phyloP scores from a whole-genome alignment of 2,888 invertebrate species.

The Aspidiotus rigidus region DNA sequence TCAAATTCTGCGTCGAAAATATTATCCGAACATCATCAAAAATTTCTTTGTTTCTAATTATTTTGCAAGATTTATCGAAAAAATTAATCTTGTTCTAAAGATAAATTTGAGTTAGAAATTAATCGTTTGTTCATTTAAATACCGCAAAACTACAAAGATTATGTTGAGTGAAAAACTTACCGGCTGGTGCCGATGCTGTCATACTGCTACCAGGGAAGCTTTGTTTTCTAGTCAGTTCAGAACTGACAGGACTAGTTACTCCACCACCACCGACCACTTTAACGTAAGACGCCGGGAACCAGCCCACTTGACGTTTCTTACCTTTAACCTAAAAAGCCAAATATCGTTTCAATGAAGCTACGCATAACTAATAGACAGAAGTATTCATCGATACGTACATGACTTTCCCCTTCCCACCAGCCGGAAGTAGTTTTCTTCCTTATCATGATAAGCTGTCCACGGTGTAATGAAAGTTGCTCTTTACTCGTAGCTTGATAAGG shows the following conservation, averaged over 20 bases:
- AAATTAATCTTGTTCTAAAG: too few relatives aligned
- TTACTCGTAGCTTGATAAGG: slow-evolving; percentile 82
- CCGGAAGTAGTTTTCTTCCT: slow-evolving; percentile 92
- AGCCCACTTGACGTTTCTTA: slow-evolving; percentile 83
- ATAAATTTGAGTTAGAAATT: too few relatives aligned
- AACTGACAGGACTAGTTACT: slow-evolving; percentile 31
- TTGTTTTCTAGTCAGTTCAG: slow-evolving; percentile 17
- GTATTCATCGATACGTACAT: slow-evolving; percentile 48
- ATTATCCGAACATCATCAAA: too few relatives aligned
- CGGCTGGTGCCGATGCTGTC: slow-evolving; percentile 5
- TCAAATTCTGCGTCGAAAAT: too few relatives aligned
- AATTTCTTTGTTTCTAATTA: too few relatives aligned
- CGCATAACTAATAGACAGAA: neutral
- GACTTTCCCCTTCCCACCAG: slow-evolving; percentile 99
- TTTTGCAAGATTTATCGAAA: too few relatives aligned
- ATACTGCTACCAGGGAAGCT: slow-evolving; percentile 18
- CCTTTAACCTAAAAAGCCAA: slow-evolving; percentile 51
- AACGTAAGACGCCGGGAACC: slow-evolving; percentile 98
- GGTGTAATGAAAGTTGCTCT: slow-evolving; percentile 81
- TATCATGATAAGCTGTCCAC: slow-evolving; percentile 91
- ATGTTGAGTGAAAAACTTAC: neutral
- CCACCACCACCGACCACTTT: slow-evolving; percentile 51
- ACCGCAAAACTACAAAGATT: too few relatives aligned
- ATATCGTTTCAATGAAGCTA: neutral
- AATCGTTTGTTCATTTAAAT: too few relatives aligned